phyloP scores from a whole-genome alignment of 1,140 invertebrate species.

The Drosophila kurseongensis region DNA sequence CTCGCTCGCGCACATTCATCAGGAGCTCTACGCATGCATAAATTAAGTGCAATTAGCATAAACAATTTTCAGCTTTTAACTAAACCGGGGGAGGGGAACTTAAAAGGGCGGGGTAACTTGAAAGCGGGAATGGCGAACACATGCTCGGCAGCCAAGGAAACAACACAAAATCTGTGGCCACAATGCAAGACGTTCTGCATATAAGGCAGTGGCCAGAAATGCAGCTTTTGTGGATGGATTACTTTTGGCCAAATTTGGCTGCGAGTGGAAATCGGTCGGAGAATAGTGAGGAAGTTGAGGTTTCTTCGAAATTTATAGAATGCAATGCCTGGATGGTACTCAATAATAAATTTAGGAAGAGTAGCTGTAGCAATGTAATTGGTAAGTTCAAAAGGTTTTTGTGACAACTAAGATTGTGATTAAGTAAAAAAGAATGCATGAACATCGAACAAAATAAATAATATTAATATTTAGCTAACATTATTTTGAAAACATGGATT shows the following conservation, averaged over 20 bases:
- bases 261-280: not conserved
- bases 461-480: not conserved
- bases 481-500: not conserved
- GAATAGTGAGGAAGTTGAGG: not conserved
- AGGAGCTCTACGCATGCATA: conserved; percentile 63
- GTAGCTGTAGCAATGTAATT: too few species aligned
- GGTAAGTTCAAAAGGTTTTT: too few species aligned
- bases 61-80: conserved; percentile 81
- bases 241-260: conserved; percentile 47
- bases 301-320: not conserved
- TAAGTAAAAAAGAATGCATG: too few species aligned
- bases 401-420: too few species aligned
- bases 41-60: conserved; percentile 83
- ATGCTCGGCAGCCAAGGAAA: conserved; percentile 35
- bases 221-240: conserved; percentile 48
- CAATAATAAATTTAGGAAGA: not conserved
- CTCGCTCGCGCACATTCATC: conserved; percentile 24
- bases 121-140: conserved; percentile 37
- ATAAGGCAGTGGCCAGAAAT: conserved; percentile 41
- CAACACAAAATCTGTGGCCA: conserved; percentile 36
- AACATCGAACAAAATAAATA: not conserved
- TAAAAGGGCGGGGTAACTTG: conserved; percentile 8
- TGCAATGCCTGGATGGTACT: not conserved
- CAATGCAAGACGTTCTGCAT: conserved; percentile 29
- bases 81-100: conserved; percentile 9